Conservation (phyloP, 2,113 vertebrate genomes). For the Tapirus terrestris region DNA sequence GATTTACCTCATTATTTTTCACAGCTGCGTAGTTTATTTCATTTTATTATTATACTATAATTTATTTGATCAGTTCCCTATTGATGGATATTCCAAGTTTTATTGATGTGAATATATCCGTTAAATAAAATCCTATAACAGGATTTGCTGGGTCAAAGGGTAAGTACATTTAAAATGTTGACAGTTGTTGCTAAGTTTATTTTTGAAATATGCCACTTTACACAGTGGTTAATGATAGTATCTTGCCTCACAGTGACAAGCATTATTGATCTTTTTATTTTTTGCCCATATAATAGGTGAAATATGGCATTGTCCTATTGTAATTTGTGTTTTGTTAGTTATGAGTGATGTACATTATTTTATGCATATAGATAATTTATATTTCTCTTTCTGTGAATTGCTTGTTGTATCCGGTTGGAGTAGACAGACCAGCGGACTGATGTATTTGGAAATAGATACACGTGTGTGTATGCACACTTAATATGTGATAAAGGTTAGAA, state of each 20-base stretch:
- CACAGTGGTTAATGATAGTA: not conserved
- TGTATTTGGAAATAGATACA: not conserved
- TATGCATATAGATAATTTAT: not conserved
- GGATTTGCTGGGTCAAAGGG: not conserved
- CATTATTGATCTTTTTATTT: not conserved
- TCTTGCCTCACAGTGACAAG: not conserved
- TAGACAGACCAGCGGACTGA: not conserved
- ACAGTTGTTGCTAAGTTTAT: not conserved
- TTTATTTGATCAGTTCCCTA: not conserved
- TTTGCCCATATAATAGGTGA: not conserved
- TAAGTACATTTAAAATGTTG: not conserved
- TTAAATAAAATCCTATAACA: not conserved
- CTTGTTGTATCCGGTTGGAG: not conserved
- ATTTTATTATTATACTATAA: not conserved
- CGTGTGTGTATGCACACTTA: not conserved
- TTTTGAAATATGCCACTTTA: not conserved
- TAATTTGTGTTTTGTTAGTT: not conserved
- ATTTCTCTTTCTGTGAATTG: not conserved
- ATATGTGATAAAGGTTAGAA: not conserved
- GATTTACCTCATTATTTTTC: conserved; percentile 3
- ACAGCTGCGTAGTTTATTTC: not conserved
- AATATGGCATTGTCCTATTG: not conserved
- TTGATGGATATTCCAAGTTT: not conserved
- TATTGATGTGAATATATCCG: not conserved
- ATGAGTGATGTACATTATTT: not conserved